Conservation (phyloP, 2,797 vertebrate genomes). For the Sus cebifrons region DNA sequence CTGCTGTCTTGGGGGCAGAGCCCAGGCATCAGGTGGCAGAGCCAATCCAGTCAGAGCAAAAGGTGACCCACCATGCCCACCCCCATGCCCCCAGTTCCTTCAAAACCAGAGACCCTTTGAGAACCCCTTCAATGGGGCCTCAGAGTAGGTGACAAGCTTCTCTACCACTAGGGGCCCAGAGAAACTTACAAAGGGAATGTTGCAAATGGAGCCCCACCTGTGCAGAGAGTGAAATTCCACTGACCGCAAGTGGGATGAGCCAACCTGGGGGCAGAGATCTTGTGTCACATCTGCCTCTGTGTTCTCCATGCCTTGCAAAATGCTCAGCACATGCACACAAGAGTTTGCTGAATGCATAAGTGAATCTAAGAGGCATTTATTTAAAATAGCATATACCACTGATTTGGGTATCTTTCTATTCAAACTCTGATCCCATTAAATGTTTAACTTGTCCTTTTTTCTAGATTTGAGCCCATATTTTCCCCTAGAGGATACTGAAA, state of each 20-base stretch:
- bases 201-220: neutral
- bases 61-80: neutral
- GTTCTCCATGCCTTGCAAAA: neutral
- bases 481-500: neutral
- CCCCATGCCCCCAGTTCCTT: neutral
- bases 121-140: neutral
- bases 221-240: neutral
- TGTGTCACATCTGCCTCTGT: neutral
- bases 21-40: neutral
- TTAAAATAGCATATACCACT: neutral
- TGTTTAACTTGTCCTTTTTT: neutral
- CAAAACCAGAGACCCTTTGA: neutral
- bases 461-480: neutral
- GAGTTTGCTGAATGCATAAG: neutral
- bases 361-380: neutral
- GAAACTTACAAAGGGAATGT: neutral
- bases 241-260: fast-evolving
- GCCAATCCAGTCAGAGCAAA: neutral
- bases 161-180: neutral
- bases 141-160: neutral
- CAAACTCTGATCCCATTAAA: neutral
- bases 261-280: neutral
- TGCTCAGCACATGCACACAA: neutral
- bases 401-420: neutral
- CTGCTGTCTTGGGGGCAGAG: neutral